A percentile compares a stretch with the other conserved stretches of the same genome.
Evolutionary conservation across 2,888 invertebrate genomes (phyloP).

Genomic region (Adelphocoris suturalis): DNA sequence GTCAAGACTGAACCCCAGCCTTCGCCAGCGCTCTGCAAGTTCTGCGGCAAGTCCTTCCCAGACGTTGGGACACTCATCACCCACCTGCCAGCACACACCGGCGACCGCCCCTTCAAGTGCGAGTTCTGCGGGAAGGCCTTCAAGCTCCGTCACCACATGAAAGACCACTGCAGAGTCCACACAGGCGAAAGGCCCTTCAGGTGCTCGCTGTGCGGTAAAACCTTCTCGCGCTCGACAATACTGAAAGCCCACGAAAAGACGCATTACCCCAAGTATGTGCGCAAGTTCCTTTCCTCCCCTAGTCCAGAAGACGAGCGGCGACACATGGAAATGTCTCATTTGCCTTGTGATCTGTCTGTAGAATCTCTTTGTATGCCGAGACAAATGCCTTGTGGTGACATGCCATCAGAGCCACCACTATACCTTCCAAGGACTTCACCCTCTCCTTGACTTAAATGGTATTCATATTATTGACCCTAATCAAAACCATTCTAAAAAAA

Average conservation of each 20-base stretch:
- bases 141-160: conserved; percentile 95
- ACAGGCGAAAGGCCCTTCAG: conserved; percentile 94
- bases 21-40: conserved; percentile 91
- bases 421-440: conserved; percentile 75
- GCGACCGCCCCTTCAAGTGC: conserved; percentile 94
- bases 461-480: conserved; percentile 71
- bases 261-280: conserved; percentile 93
- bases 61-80: conserved; percentile 93
- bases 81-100: conserved; percentile 93
- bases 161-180: conserved; percentile 95
- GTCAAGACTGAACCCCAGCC: conserved; percentile 79
- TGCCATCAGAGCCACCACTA: conserved; percentile 72
- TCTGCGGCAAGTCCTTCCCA: conserved; percentile 95
- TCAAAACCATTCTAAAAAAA: conserved; percentile 56
- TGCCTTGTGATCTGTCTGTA: conserved; percentile 77
- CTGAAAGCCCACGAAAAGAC: conserved; percentile 95
- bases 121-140: conserved; percentile 96
- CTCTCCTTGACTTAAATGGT: conserved; percentile 76
- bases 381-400: conserved; percentile 72
- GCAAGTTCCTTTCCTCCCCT: conserved; percentile 93
- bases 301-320: conserved; percentile 80
- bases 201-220: conserved; percentile 93
- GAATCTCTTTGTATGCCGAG: conserved; percentile 76
- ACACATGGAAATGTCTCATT: conserved; percentile 78
- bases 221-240: conserved; percentile 93